These are phyloP conservation scores for Brachypalpus laphriformis DNA, from an alignment of 2,888 invertebrate genomes.

Conservation along the genomic window DNA sequence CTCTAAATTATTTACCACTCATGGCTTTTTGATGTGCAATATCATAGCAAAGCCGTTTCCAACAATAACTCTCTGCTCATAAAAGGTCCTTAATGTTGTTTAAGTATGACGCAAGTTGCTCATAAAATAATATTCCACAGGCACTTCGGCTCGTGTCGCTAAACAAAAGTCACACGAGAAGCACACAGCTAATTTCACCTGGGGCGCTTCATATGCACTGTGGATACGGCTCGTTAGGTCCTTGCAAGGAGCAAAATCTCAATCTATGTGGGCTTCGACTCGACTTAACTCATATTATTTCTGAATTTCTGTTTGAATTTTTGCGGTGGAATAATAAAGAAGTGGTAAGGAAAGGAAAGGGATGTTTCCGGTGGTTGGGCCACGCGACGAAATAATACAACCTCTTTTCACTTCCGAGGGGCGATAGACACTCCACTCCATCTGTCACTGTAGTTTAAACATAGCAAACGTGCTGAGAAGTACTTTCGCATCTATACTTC, in stretches of 20 bases:
- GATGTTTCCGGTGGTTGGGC: slow-evolving; percentile 1
- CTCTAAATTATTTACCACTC: neutral
- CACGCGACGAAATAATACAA: neutral
- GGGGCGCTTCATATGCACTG: neutral
- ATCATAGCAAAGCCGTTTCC: neutral
- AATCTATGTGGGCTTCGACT: neutral
- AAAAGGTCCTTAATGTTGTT: neutral
- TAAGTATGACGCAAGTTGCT: neutral
- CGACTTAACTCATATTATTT: no score
- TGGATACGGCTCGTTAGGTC: neutral
- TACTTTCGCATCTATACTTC: neutral
- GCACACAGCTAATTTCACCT: slow-evolving; percentile 3
- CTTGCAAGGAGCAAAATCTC: neutral
- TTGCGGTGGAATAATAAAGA: neutral
- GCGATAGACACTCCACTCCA: neutral
- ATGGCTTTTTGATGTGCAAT: neutral
- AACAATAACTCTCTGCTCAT: neutral
- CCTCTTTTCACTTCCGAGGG: neutral
- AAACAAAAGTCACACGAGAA: neutral
- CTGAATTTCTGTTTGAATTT: neutral
- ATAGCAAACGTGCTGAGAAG: neutral
- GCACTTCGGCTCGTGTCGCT: neutral
- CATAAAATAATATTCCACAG: slow-evolving; percentile 2
- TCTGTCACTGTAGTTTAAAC: neutral
- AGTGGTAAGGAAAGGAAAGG: neutral